Conservation (phyloP, 2,797 vertebrate species). For the Psittacula derbiana region DNA sequence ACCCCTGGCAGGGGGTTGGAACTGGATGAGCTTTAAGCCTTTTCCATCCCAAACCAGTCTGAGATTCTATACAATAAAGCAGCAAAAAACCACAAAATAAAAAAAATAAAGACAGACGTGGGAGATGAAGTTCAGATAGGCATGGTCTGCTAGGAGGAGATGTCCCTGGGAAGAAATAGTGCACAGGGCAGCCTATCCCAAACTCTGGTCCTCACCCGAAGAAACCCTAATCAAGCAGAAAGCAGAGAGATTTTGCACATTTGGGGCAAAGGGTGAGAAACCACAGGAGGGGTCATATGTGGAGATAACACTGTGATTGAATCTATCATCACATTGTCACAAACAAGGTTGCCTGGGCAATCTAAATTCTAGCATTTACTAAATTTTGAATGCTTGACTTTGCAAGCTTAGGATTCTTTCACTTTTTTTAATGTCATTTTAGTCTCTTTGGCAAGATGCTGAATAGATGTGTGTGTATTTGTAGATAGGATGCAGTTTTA, state of each 20-base stretch:
- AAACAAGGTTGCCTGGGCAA: not conserved
- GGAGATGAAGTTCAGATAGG: not conserved
- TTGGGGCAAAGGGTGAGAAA: not conserved
- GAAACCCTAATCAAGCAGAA: not conserved
- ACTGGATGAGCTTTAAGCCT: not conserved
- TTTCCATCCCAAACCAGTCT: not conserved
- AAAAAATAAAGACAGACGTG: not conserved
- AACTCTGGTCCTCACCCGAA: not conserved
- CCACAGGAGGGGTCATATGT: not conserved
- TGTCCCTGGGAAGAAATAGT: not conserved
- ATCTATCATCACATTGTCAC: not conserved
- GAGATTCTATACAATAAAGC: not conserved
- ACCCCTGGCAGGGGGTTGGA: not conserved
- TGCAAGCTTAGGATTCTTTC: slow-evolving; percentile 1
- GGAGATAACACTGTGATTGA: not conserved
- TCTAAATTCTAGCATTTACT: not conserved
- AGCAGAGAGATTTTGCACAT: not conserved
- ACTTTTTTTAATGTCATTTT: not conserved
- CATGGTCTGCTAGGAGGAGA: not conserved
- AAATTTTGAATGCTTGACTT: slow-evolving; percentile 14
- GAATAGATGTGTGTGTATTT: not conserved
- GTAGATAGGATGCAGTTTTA: not conserved
- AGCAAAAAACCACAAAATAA: not conserved
- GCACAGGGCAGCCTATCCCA: rapidly evolving
- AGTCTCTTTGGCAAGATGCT: not conserved